Evolutionary conservation across 2,797 vertebrate species (phyloP).

Genomic region (Phaenicophaeus curvirostris): DNA sequence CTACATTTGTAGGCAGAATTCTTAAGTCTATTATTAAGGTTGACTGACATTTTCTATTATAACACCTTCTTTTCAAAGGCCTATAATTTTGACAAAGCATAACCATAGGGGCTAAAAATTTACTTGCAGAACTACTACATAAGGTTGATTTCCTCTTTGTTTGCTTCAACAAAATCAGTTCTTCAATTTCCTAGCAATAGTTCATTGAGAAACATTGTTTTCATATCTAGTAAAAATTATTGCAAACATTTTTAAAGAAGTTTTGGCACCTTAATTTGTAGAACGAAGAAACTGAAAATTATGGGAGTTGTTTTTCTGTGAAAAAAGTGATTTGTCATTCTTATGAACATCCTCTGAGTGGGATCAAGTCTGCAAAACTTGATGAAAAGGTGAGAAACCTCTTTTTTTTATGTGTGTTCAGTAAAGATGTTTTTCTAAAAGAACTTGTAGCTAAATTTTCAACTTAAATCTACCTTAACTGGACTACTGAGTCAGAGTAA

Average conservation of each 20-base stretch:
- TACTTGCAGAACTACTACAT: background rate
- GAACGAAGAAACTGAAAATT: background rate
- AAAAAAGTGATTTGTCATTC: background rate
- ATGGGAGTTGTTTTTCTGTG: background rate
- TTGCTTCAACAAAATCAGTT: conserved; percentile 17
- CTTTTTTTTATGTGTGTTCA: background rate
- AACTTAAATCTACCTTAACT: background rate
- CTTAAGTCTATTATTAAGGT: conserved; percentile 22
- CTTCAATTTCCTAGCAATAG: background rate
- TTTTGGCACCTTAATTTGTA: background rate
- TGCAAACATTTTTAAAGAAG: background rate
- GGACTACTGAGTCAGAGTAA: background rate
- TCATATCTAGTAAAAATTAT: background rate
- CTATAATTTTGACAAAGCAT: conserved; percentile 24
- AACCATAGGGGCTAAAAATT: background rate
- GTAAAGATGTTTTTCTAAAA: background rate
- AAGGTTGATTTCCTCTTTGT: background rate
- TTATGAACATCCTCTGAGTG: background rate
- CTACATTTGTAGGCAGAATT: background rate
- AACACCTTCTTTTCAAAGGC: conserved; percentile 17
- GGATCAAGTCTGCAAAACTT: background rate
- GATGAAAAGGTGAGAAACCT: background rate
- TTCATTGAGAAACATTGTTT: background rate
- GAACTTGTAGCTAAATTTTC: background rate
- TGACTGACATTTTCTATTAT: conserved; percentile 34